Evolutionary conservation across 2,797 vertebrate genomes (phyloP), one percentile per base, ranked within the genome.

Genomic region (Eulemur mongoz): DNA sequence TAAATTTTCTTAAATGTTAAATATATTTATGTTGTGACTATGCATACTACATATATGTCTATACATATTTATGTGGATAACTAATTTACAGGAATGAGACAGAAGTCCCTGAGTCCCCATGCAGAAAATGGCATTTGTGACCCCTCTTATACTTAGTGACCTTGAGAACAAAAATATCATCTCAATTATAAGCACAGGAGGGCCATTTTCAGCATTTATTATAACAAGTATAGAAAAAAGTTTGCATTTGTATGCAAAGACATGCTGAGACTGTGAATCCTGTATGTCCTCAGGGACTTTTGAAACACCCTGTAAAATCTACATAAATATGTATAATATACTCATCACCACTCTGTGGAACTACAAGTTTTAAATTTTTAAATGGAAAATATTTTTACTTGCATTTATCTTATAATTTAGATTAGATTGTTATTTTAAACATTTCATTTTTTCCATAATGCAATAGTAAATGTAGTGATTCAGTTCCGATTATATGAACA

Each of bases 271-370:
- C 86, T 82, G 50, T 94, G 83, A 88, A 86, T 87, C 70, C 70
- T 89, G 54, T 83, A 65, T 95, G 84, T 94, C 91, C 91, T 95
- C 61, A 2, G 96, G 98, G 95, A 92, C 97, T 98, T 96, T 87
- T 93, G 97, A 97, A 98, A 96, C 96, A 98, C 89, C 96, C 97
- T 98, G 96, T 97, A 98, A 97, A 89, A 95, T 87, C 94, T 76
- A 25, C 90, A 95, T 73, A 80, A 94, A 84, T 92, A 95, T 97
- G 93, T 97, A 96, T 97, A 91, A 96, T 95, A 76, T 94, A 91
- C 32, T 97, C 97, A 98, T 97, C 95, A 91, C 94, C 95, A 95
- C 97, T 91, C 83, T 92, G 91, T 96, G 83, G 95, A 96, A 79
- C 65, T 97, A 88, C 91, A 94, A 95, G 94, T 91, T 97, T 97